Base-by-base conservation (phyloP, 2,797 vertebrate species). In the Melanotaenia trifasciata region DNA sequence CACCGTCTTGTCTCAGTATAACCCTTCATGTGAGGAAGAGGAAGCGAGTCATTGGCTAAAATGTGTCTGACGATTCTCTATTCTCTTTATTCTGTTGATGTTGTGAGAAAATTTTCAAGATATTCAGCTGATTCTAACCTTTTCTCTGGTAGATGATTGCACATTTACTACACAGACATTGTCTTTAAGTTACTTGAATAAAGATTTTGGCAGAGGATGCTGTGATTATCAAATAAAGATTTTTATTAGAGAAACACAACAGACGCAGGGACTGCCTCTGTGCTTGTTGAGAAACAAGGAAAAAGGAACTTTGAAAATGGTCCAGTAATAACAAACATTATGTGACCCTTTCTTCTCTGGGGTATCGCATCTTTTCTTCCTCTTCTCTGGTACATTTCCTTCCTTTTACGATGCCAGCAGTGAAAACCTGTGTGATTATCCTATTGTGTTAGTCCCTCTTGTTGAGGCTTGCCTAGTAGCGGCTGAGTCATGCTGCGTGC, bases 391-490 rank as follows among this genome's bases (percentile, higher is more conserved):
- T 35, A 54, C 57, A 26, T 69, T 80, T 87, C 74, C 69, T 81
- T 72, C 56, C 66, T 73, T 18, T 79, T 72, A 64, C 10, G 14
- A 22, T 5, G 38, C 5, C 60, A 50, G 5, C 18, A 20, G 35
- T 59, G 58, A 36, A 57, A 51, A 74, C 64, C 0, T 6, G 24
- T n/a, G 40, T 33, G 54, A 81, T 80, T 80, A 47, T 84, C 26
- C 58, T 59, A 62, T 80, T 79, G 62, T 40, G 40, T 35, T 51
- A 0, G 16, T 53, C 0, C 0, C 1, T 54, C 83, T 1, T 63
- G 90, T 84, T n/a, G 38, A 75, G 68, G 80, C 92, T 51, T 70
- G 89, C 5, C 0, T 64, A 61, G 45, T 68, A 66, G 62, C 26
- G 16, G 53, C 53, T 90, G 76, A 88, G 63, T 89, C 80, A 90